Evolutionary conservation across 2,888 invertebrate species (phyloP).

Genomic region (Leptopilina drosophilae): DNA sequence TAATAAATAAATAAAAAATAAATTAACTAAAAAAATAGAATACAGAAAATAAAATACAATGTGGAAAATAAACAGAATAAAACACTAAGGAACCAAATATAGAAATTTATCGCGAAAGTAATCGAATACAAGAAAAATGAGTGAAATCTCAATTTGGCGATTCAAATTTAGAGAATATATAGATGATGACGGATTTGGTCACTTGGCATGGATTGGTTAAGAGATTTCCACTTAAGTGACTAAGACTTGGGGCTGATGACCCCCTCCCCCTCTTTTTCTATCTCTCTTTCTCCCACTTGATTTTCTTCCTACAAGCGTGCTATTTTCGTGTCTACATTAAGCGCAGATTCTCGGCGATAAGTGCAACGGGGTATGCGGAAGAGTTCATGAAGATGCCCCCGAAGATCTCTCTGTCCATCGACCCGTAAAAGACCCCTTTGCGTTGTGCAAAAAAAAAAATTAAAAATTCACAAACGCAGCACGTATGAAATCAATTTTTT

Average conservation of each 20-base stretch:
- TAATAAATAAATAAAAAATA: too few species aligned
- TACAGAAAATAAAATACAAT: too few species aligned
- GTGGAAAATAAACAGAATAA: too few species aligned
- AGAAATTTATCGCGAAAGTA: background rate
- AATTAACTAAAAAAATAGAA: too few species aligned
- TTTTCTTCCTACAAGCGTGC: conserved; percentile 19
- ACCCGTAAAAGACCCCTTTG: conserved; percentile 10
- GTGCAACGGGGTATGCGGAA: conserved; percentile 32
- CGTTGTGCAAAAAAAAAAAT: background rate
- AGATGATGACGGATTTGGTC: conserved; percentile 14
- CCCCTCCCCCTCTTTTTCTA: background rate
- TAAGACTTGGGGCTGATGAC: background rate
- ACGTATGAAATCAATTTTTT: background rate
- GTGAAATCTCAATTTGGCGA: too few species aligned
- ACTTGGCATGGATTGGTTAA: conserved; percentile 29
- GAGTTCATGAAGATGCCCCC: conserved; percentile 26
- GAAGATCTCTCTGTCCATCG: conserved; percentile 17
- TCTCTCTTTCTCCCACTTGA: too few species aligned
- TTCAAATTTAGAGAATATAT: background rate
- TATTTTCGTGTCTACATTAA: conserved; percentile 27
- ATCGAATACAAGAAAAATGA: background rate
- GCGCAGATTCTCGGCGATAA: conserved; percentile 34
- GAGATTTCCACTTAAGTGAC: background rate
- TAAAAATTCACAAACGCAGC: conserved; percentile 6
- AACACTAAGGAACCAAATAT: too few species aligned